phyloP scores from a whole-genome alignment of 2,113 vertebrate species.

The Nerophis lumbriciformis region DNA sequence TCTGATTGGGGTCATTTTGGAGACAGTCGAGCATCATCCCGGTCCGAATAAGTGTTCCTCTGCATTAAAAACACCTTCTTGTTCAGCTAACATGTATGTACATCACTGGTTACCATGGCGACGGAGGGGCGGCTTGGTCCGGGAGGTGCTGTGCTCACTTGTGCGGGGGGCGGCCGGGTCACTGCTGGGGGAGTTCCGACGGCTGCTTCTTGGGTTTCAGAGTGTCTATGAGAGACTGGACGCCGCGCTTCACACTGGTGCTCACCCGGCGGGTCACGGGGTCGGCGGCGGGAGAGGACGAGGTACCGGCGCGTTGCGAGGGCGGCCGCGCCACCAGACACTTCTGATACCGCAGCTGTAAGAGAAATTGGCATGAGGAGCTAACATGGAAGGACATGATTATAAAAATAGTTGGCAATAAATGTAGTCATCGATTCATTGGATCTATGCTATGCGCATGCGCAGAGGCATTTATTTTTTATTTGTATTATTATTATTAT shows the following conservation, averaged over 20 bases:
- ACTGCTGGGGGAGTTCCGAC: constrained; percentile 83
- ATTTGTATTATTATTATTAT: too few species aligned
- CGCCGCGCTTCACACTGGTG: constrained; percentile 90
- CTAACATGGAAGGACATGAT: too few species aligned
- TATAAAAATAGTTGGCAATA: too few species aligned
- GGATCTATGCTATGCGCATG: too few species aligned
- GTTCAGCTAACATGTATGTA: not conserved
- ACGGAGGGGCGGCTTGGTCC: constrained; percentile 18
- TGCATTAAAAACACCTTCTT: too few species aligned
- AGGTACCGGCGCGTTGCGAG: constrained; percentile 79
- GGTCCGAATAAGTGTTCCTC: too few species aligned
- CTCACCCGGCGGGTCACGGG: constrained; percentile 90
- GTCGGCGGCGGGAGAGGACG: constrained; percentile 82
- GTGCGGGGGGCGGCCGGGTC: constrained; percentile 34
- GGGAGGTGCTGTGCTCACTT: constrained; percentile 27
- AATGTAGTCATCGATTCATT: too few species aligned
- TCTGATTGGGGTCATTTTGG: not conserved
- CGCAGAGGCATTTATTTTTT: too few species aligned
- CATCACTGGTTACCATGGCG: constrained; percentile 49
- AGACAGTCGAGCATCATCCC: not conserved
- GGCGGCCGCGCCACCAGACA: constrained; percentile 92
- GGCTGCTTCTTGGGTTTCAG: constrained; percentile 95
- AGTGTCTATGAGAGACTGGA: constrained; percentile 98
- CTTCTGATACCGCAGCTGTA: constrained; percentile 95
- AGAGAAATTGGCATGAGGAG: constrained; percentile 8